Base-by-base conservation (phyloP, 2,888 invertebrate species). In the Polymixis lichenea region DNA sequence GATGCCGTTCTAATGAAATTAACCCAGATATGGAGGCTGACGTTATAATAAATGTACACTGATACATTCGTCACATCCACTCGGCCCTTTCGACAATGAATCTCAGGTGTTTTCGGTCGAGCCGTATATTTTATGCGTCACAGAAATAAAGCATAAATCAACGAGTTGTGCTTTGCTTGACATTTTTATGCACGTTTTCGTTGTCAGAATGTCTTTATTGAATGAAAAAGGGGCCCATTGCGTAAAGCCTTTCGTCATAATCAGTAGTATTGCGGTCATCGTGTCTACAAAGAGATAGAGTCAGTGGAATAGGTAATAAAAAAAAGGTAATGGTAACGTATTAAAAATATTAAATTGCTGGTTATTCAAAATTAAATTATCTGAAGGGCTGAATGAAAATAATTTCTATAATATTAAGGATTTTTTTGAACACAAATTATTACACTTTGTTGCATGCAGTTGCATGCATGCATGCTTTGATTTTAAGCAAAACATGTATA, bases 91-190 rank as follows among this genome's bases (percentile, higher is more conserved):
- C 72, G 66, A 70, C 83, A 78, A 76, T 77, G 83, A 83, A 86
- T 86, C 75, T 78, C 82, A 83, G 88, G 87, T 88, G 88, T 85
- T 85, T 78, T 82, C 60, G 74, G 83, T 65, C 68, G 60, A 66
- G 71, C 73, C 78, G 73, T 88, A 83, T 85, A 86, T 86, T 82
- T 78, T 75, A 88, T 77, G 83, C 72, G 85, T 80, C 87, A 86
- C 88, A 86, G 74, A 87, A 88, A 88, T 87, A 85, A 64, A 77
- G 77, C 75, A 83, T 88, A 87, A 87, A 87, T 87, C 87, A 83
- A 71, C 75, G 71, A 77, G 77, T 78, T 72, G 64, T 67, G 78
- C 74, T 70, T 72, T 58, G 58, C 51, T 62, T 75, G 85, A 85
- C 87, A 76, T 78, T 85, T 87, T 88, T 85, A 87, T 87, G 81